Evolutionary conservation across 2,888 invertebrate genomes (phyloP), one percentile per base, ranked within the genome.

Genomic region (Andrena trimmerana): DNA sequence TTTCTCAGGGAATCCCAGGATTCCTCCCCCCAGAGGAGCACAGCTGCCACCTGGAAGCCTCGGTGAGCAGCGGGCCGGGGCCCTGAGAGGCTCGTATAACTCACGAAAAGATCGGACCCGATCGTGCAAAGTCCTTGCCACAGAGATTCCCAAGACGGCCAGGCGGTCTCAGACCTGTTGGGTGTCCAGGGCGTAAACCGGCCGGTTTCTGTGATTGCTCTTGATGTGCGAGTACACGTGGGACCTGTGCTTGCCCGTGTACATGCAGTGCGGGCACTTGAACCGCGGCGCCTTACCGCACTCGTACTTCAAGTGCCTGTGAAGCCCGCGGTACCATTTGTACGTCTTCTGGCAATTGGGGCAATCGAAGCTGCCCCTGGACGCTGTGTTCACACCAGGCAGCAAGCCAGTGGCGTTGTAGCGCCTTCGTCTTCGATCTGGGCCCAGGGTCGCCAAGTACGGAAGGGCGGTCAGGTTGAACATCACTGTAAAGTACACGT

Each of bases 261-360:
- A 95, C 10, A 94, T 93, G 88, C 95, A 95, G 54, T 95, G 94
- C 0, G 95, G 95, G 86, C 96, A 96, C 73, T 89, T 88, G 87
- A 94, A 94, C 1, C 93, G 90, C 42, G 94, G 94, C 29, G 88
- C 87, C 89, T 93, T 92, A 71, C 94, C 93, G 81, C 94, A 94
- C 75, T 92, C 93, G 88, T 90, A 93, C 52, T 90, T 92, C 66
- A 91, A 85, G 29, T 92, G 96, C 29, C 96, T 93, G 87, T 95
- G 95, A 72, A 96, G 93, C 79, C 96, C 96, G 5, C 96, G 95
- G 89, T 95, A 95, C 92, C 95, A 95, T 72, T 95, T 95, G 92
- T 96, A 96, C 60, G 93, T 93, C 90, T 95, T 95, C 60, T 94
- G 93, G 89, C 96, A 96, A 63, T 94, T 94, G 6, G 94, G 94